These are phyloP conservation scores for Chascanopsetta lugubris DNA, from an alignment of 2,113 vertebrate species.

Conservation along the genomic window DNA sequence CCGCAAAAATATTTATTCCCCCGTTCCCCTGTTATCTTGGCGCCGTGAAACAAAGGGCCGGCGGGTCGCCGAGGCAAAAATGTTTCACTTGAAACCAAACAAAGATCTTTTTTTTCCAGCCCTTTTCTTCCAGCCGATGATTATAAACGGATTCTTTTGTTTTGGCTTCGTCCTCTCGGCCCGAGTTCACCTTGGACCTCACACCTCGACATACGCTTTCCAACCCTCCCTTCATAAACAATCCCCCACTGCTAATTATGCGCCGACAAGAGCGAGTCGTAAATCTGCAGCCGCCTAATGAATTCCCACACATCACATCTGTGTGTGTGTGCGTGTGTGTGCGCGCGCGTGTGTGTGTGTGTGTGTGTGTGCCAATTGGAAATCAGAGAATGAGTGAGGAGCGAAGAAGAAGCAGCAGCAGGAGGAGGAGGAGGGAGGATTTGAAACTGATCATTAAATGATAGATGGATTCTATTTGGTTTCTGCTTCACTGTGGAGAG, in stretches of 20 bases:
- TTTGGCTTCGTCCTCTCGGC: too few relatives aligned
- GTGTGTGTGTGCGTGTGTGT: conserved; percentile 30
- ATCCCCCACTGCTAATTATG: conserved; percentile 70
- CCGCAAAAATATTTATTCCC: too few relatives aligned
- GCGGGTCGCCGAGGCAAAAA: too few relatives aligned
- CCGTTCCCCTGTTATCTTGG: too few relatives aligned
- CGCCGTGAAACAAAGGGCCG: too few relatives aligned
- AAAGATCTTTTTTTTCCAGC: too few relatives aligned
- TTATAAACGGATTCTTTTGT: too few relatives aligned
- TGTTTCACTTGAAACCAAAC: too few relatives aligned
- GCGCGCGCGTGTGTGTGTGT: not conserved
- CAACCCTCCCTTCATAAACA: conserved; percentile 57
- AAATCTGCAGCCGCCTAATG: conserved; percentile 61
- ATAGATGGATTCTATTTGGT: too few relatives aligned
- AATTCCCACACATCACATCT: conserved; percentile 56
- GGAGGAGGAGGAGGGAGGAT: not conserved
- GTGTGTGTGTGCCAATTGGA: not conserved
- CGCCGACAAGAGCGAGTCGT: conserved; percentile 55
- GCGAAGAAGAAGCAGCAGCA: not conserved
- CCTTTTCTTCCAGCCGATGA: too few relatives aligned
- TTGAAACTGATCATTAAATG: conserved; percentile 15
- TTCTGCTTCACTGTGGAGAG: too few relatives aligned
- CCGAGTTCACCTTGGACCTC: conserved; percentile 34
- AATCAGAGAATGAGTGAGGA: not conserved
- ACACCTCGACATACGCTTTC: conserved; percentile 28